Base-by-base conservation (phyloP, 2,113 vertebrate genomes). In the Rhynchomys soricoides region DNA sequence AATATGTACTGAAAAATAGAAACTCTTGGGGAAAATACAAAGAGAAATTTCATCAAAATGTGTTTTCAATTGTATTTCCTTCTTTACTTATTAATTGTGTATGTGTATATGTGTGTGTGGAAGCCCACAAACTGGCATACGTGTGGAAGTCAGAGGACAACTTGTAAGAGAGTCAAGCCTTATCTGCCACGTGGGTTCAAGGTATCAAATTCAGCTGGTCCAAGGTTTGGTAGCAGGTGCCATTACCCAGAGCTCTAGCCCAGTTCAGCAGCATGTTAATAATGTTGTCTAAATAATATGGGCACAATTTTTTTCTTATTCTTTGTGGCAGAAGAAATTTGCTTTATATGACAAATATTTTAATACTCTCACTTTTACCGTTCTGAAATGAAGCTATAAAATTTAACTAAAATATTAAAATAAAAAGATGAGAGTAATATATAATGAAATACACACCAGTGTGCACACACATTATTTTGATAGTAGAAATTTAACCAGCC, bases 361-460 rank as follows among this genome's bases (percentile, higher is more conserved):
- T 79, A 91, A 85, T 4, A 50, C 0, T 1, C 24, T 2, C 52
- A 91, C 6, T 29, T 85, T 78, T 81, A 89, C 52, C 62, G 40
- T 77, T 22, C 40, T 94, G 88, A 95, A 91, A 89, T 94, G 43
- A 95, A 93, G 68, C 79, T 48, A 86, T n/a, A 81, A 96, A 91
- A 87, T 55, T 78, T 85, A 52, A 26, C 29, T 90, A 59, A 86
- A 74, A 59, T 55, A 52, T n/a, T 57, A 73, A 50, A 55, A 89
- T 12, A 71, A 66, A 43, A 40, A 89, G 96, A 59, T 59, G 89
- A 64, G 86, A 90, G 12, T 55, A 71, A 79, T 7, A 48, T 68
- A 81, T 22, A 71, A 70, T 34, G 40, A 90, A 77, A 83, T 45
- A 57, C n/a, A 15, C 21, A 48, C 66, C 31, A 57, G 4, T 19